A percentile compares a stretch with the other conserved stretches of the same genome.
Conservation (phyloP, 1,140 invertebrate species). For the Drosophila bifasciata region DNA sequence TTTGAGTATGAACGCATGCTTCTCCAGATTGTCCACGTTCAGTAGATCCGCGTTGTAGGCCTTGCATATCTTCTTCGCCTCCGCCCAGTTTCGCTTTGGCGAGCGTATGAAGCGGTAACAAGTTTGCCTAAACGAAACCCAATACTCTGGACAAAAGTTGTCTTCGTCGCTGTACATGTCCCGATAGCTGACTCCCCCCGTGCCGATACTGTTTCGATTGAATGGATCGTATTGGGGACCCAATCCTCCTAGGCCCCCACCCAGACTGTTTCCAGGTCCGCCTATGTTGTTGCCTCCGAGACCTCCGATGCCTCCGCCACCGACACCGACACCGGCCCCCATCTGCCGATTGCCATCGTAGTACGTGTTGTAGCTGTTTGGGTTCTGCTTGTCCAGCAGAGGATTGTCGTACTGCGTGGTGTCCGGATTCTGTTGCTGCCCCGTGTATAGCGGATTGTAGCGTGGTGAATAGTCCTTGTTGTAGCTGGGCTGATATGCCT, state of each 20-base stretch:
- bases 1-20: constrained; percentile 93
- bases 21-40: constrained; percentile 91
- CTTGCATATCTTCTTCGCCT: constrained; percentile 92
- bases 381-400: constrained; percentile 56
- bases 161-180: constrained; percentile 74
- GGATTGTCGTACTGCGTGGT: constrained; percentile 68
- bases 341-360: constrained; percentile 49
- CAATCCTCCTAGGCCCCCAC: constrained; percentile 49
- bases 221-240: constrained; percentile 74
- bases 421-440: constrained; percentile 55
- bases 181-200: constrained; percentile 40
- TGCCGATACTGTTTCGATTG: constrained; percentile 56
- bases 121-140: constrained; percentile 90
- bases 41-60: constrained; percentile 92
- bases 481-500: constrained; percentile 72
- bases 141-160: constrained; percentile 90
- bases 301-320: constrained; percentile 9
- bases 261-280: constrained; percentile 41
- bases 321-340: constrained; percentile 1
- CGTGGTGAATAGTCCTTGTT: constrained; percentile 78
- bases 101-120: constrained; percentile 96
- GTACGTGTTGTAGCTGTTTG: constrained; percentile 47
- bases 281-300: constrained; percentile 45
- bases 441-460: constrained; percentile 75
- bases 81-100: constrained; percentile 90